Percentiles rank a stretch among this genome's conserved stretches.
These are phyloP conservation scores for Odontophorus gujanensis DNA, from an alignment of 2,113 vertebrate species.

Conservation along the genomic window DNA sequence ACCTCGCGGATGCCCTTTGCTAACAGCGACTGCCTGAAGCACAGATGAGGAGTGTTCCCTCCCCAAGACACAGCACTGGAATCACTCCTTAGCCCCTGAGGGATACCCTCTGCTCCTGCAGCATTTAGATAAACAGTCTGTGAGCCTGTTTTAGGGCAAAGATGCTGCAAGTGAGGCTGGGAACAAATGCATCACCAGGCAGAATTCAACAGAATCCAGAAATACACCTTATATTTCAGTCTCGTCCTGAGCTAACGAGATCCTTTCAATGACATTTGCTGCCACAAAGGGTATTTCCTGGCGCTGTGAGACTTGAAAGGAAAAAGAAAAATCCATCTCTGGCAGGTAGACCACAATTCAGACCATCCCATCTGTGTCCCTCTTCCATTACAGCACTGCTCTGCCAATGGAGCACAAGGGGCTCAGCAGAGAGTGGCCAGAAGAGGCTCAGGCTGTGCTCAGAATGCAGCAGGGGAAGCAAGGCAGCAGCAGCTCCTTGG, in stretches of 20 bases:
- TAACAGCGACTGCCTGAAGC: neutral
- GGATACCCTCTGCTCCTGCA: neutral
- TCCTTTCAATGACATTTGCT: neutral
- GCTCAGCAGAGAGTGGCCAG: neutral
- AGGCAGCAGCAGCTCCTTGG: neutral
- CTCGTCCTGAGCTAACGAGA: neutral
- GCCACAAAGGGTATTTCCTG: constrained; percentile 33
- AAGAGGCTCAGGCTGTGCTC: rapidly evolving
- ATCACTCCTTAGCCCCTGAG: neutral
- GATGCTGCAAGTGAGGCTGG: neutral
- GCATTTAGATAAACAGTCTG: neutral
- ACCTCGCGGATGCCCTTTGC: constrained; percentile 66
- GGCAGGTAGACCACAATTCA: neutral
- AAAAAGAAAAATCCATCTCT: neutral
- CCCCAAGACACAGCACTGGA: neutral
- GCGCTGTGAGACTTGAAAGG: neutral
- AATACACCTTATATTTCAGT: neutral
- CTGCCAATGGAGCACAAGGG: neutral
- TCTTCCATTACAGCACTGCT: neutral
- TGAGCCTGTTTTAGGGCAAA: constrained; percentile 4
- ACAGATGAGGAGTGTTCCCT: constrained; percentile 2
- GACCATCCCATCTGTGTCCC: rapidly evolving
- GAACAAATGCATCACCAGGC: neutral
- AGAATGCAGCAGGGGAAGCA: neutral
- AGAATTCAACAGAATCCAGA: constrained; percentile 26